Percentiles rank a stretch among this genome's conserved stretches.
Conservation (phyloP, 2,888 invertebrate genomes). For the Pandemis cinnamomeana region DNA sequence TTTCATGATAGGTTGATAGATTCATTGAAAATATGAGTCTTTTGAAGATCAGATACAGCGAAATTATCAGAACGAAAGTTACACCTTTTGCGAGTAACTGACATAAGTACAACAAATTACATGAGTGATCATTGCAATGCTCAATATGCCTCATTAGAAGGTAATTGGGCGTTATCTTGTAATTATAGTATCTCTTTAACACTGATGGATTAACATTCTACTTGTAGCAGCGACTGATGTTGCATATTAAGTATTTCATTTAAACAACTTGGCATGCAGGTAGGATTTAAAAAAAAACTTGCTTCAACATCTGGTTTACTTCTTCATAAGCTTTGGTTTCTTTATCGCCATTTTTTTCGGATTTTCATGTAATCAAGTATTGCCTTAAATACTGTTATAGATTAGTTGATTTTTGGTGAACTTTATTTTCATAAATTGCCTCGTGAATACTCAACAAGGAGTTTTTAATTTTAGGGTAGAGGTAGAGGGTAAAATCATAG, state of each 20-base stretch:
- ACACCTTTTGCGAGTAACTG: neutral
- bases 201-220: neutral
- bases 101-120: neutral
- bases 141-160: neutral
- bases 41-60: too few species aligned
- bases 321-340: too few species aligned
- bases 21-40: too few species aligned
- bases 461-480: too few species aligned
- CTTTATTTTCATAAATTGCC: too few species aligned
- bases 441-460: too few species aligned
- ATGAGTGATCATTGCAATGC: neutral
- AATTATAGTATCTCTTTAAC: neutral
- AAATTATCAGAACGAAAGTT: neutral
- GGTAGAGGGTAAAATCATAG: conserved; percentile 5
- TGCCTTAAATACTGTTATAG: too few species aligned
- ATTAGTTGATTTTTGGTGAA: too few species aligned
- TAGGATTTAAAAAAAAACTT: neutral
- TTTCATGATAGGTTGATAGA: too few species aligned
- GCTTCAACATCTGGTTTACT: too few species aligned
- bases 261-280: neutral
- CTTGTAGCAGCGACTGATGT: neutral
- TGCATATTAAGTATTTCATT: neutral
- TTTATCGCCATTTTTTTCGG: too few species aligned
- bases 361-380: too few species aligned
- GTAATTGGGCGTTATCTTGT: neutral